Conservation (phyloP, 1,140 invertebrate species). For the Dinothrombium tinctorium region DNA sequence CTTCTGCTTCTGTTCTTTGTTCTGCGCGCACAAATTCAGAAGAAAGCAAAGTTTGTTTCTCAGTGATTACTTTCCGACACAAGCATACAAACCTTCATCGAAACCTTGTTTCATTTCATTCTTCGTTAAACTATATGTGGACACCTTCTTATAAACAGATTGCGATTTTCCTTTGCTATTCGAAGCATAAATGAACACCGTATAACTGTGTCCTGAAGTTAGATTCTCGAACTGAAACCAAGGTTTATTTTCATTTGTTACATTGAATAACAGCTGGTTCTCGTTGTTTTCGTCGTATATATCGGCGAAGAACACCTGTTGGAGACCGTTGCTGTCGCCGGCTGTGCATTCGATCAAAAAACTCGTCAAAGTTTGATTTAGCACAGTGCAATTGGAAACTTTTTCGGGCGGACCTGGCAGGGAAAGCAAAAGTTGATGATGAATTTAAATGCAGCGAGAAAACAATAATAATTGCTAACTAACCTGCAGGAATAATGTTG, state of each 20-base stretch:
- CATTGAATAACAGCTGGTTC: neutral
- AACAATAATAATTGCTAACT: neutral
- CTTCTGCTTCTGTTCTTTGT: too few relatives aligned
- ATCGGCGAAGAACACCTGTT: neutral
- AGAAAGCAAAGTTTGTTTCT: too few relatives aligned
- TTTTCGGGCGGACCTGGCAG: neutral
- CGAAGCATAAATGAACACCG: neutral
- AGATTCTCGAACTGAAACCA: neutral
- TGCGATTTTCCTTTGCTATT: neutral
- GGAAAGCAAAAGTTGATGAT: neutral
- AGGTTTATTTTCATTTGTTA: neutral
- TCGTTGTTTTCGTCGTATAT: neutral
- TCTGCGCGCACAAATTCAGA: too few relatives aligned
- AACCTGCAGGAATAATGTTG: too few relatives aligned
- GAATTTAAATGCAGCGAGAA: neutral
- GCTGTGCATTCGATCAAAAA: neutral
- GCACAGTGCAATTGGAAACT: neutral
- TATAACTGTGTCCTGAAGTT: neutral
- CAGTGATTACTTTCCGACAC: too few relatives aligned
- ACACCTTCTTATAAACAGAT: neutral
- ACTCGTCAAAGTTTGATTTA: neutral
- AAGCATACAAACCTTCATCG: too few relatives aligned
- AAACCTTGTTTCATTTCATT: conserved; percentile 3
- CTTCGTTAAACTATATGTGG: too few relatives aligned
- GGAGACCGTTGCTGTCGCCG: neutral